Conservation (phyloP, 2,888 invertebrate genomes). For the Sarcophaga variegata region DNA sequence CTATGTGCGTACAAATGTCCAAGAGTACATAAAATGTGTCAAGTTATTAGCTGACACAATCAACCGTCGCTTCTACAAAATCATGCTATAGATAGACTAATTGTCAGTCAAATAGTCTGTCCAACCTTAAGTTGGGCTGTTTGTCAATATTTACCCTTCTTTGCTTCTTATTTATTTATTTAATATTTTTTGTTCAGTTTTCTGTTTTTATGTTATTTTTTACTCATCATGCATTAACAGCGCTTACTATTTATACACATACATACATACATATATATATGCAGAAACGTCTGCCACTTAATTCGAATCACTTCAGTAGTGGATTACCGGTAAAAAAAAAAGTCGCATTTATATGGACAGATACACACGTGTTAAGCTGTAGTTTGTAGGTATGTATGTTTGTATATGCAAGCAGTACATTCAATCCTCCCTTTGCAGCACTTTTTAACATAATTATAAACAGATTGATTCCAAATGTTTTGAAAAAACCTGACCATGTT, state of each 20-base stretch:
- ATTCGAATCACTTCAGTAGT: slow-evolving; percentile 22
- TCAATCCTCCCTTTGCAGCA: too few relatives aligned
- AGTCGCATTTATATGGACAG: not conserved
- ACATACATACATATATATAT: not conserved
- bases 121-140: not conserved
- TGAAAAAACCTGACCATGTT: too few relatives aligned
- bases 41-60: slow-evolving; percentile 40
- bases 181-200: slow-evolving; percentile 5
- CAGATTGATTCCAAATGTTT: too few relatives aligned
- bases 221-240: too few relatives aligned
- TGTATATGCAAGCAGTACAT: not conserved
- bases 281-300: slow-evolving; percentile 26
- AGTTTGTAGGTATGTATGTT: not conserved
- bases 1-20: not conserved
- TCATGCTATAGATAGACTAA: slow-evolving; percentile 18
- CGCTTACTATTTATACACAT: not conserved
- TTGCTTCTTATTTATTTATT: slow-evolving; percentile 18
- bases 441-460: too few relatives aligned
- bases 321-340: slow-evolving; percentile 9
- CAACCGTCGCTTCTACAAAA: not conserved
- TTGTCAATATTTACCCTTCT: slow-evolving; percentile 23
- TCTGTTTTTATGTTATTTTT: not conserved
- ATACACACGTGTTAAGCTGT: not conserved
- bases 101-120: slow-evolving; percentile 19
- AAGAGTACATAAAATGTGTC: slow-evolving; percentile 14